Evolutionary conservation across 2,888 invertebrate species (phyloP).

Genomic region (Tachina grossa): DNA sequence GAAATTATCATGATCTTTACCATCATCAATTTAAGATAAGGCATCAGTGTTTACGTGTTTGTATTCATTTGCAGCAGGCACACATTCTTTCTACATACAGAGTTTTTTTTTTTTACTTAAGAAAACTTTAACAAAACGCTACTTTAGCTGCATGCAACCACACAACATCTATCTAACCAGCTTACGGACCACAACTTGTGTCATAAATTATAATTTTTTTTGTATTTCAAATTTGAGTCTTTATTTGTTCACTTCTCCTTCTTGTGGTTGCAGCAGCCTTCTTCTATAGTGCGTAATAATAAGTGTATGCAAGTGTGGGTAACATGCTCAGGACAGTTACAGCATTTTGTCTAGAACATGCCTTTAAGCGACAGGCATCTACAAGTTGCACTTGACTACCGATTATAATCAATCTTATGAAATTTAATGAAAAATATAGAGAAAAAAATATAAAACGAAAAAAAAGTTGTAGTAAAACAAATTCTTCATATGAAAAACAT

Average conservation of each 20-base stretch:
- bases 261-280: conserved; percentile 14
- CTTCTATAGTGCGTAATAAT: not conserved
- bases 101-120: not conserved
- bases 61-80: conserved; percentile 62
- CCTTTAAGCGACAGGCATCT: conserved; percentile 71
- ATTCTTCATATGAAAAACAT: conserved; percentile 56
- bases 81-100: conserved; percentile 16
- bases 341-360: conserved; percentile 67
- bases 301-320: conserved; percentile 9
- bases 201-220: conserved; percentile 78
- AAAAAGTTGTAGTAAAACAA: conserved; percentile 14
- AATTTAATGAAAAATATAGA: conserved; percentile 51
- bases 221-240: conserved; percentile 50
- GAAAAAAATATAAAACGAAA: not conserved
- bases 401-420: conserved; percentile 80
- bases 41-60: conserved; percentile 65
- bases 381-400: conserved; percentile 78
- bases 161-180: conserved; percentile 23
- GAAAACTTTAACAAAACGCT: conserved; percentile 31
- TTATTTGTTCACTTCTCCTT: conserved; percentile 44
- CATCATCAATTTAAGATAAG: conserved; percentile 66
- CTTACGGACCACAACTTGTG: conserved; percentile 41
- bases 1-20: conserved; percentile 62
- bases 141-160: conserved; percentile 14
- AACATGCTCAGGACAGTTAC: conserved; percentile 66